phyloP scores from a whole-genome alignment of 2,888 invertebrate species.

The Metopia argyrocephala region DNA sequence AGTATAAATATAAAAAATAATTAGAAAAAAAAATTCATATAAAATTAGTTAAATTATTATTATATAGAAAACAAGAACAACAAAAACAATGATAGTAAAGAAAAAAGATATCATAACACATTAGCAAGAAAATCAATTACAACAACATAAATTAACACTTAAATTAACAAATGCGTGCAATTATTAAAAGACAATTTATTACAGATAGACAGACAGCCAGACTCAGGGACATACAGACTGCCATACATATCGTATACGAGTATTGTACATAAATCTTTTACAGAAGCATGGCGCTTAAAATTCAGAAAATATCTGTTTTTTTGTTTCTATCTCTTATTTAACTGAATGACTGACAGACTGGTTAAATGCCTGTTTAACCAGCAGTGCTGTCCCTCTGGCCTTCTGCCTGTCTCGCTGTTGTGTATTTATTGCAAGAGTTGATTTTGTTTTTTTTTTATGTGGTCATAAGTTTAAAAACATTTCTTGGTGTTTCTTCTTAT shows the following conservation, averaged over 20 bases:
- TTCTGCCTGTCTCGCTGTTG: constrained; percentile 12
- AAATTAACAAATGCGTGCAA: constrained; percentile 64
- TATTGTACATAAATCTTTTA: background rate
- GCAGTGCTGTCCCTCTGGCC: no score
- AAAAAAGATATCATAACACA: constrained; percentile 14
- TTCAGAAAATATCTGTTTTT: constrained; percentile 41
- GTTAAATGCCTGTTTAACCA: background rate
- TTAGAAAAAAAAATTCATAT: constrained; percentile 14
- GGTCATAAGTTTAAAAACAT: background rate
- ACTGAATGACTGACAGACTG: background rate
- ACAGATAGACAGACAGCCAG: constrained; percentile 35
- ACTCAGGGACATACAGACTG: background rate
- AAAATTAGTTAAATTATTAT: constrained; percentile 26
- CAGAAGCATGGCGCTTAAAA: constrained; percentile 59
- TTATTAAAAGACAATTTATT: constrained; percentile 63
- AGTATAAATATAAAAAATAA: constrained; percentile 1
- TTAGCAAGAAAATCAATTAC: constrained; percentile 59
- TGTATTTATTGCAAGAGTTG: constrained; percentile 27
- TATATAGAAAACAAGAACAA: constrained; percentile 23
- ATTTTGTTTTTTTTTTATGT: background rate
- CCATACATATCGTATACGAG: no score
- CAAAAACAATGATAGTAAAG: background rate
- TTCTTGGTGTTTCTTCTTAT: constrained; percentile 30
- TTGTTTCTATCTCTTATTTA: background rate
- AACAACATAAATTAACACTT: constrained; percentile 65